Conservation (phyloP, 2,797 vertebrate species). For the Urosaurus nigricauda region DNA sequence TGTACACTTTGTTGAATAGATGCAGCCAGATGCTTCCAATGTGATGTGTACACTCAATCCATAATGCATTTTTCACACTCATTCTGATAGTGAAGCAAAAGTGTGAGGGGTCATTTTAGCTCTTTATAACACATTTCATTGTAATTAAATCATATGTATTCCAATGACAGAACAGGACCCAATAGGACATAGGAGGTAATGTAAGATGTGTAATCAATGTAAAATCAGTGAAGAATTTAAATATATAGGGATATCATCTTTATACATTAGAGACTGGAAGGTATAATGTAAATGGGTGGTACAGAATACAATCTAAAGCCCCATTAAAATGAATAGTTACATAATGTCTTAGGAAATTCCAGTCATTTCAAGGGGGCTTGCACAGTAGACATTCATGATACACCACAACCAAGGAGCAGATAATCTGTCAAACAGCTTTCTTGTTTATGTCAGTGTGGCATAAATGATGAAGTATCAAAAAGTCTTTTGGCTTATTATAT, state of each 20-base stretch:
- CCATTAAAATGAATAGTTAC: not conserved
- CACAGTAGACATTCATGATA: not conserved
- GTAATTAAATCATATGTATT: slow-evolving; percentile 62
- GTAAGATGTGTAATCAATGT: slow-evolving; percentile 35
- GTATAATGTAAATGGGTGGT: slow-evolving; percentile 71
- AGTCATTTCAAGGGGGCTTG: not conserved
- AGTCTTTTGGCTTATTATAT: slow-evolving; percentile 71
- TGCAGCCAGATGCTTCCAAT: not conserved
- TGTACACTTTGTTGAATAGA: not conserved
- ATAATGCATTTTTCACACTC: not conserved
- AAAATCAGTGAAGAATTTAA: slow-evolving; percentile 51
- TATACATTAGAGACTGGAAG: slow-evolving; percentile 73
- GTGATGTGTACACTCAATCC: not conserved
- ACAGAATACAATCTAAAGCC: slow-evolving; percentile 45
- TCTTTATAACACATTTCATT: slow-evolving; percentile 72
- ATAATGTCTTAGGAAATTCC: not conserved
- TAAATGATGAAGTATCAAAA: slow-evolving; percentile 75
- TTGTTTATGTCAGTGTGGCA: slow-evolving; percentile 79
- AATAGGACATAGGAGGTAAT: slow-evolving; percentile 62
- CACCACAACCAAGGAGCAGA: slow-evolving; percentile 45
- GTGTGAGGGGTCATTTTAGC: slow-evolving; percentile 69
- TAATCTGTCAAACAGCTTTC: slow-evolving; percentile 73
- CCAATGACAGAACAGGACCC: slow-evolving; percentile 61
- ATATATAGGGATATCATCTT: slow-evolving; percentile 68
- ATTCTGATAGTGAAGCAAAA: slow-evolving; percentile 51